Evolutionary conservation across 2,888 invertebrate genomes (phyloP).

Genomic region (Lordiphosa andalusiaca): DNA sequence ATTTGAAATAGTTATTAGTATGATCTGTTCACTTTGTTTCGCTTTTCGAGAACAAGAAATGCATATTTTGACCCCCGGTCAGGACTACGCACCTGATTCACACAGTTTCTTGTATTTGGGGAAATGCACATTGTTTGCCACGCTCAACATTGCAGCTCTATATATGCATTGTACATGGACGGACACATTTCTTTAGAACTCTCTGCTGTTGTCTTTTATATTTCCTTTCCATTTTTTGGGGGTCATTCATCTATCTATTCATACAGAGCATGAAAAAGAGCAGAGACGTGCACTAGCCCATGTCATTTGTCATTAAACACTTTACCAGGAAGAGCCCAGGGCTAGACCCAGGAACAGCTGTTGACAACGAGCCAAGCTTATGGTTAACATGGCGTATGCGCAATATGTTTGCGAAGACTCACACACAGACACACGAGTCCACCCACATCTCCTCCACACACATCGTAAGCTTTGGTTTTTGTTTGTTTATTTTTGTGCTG

Average conservation of each 20-base stretch:
- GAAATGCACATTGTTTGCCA: too few species aligned
- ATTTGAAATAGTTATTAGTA: too few species aligned
- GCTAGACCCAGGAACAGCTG: constrained; percentile 52
- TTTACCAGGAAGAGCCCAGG: constrained; percentile 28
- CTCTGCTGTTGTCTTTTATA: constrained; percentile 45
- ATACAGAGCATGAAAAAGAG: constrained; percentile 9
- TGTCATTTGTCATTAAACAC: constrained; percentile 76
- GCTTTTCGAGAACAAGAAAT: too few species aligned
- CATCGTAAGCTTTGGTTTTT: constrained; percentile 29
- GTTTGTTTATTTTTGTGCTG: constrained; percentile 16
- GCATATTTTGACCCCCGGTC: constrained; percentile 20
- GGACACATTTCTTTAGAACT: constrained; percentile 29
- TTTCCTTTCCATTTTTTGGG: constrained; percentile 65
- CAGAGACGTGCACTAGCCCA: constrained; percentile 44
- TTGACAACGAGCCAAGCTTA: constrained; percentile 70
- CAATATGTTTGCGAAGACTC: constrained; percentile 68
- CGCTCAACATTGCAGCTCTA: too few species aligned
- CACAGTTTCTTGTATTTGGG: too few species aligned
- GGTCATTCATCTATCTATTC: constrained; percentile 42
- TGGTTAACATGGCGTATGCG: constrained; percentile 74
- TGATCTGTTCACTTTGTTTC: too few species aligned
- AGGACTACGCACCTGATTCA: not conserved
- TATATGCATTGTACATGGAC: not conserved
- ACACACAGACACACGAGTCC: constrained; percentile 10
- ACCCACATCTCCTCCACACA: constrained; percentile 11